Base-by-base conservation (phyloP, 2,888 invertebrate species). In the Scaptomyza cyrtandrae region DNA sequence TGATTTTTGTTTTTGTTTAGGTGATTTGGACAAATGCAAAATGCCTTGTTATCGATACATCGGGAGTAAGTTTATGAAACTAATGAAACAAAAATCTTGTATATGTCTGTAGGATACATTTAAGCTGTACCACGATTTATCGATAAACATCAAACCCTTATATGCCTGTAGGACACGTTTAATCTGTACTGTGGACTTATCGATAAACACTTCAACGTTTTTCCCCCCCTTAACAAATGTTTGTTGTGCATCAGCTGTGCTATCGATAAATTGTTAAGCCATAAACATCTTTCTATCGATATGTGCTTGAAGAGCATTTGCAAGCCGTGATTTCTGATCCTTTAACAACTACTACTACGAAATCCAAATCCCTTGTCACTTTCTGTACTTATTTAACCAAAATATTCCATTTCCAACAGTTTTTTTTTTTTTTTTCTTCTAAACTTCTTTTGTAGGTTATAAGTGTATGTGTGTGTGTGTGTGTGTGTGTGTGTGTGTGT, bases 371-470 rank as follows among this genome's bases (percentile, higher is more conserved):
- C 31, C 1, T 27, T 29, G 9, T 44, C 24, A 24, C 35, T 43
- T 41, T 27, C 49, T 62, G 14, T 10, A 71, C 43, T 59, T 49
- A 56, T 71, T 76, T 53, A 39, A 19, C 33, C 41, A 76, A 71
- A 65, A 71, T 66, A 67, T 14, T 59, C 50, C 33, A 53, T 67
- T 68, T 63, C 16, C 24, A 0, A 48, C 37, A 7, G 1, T 7
- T 7, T 10, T 71, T 29, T 45, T 33, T 53, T 35, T 19, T n/a
- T 14, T 16, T 35, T 19, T n/a, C n/a, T 16, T 16, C 14, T 16
- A 48, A 46, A 37, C 16, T 41, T 4, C 41, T 41, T 41, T 3
- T 57, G 29, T 41, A 14, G 27, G 31, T 5, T 56, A 16, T 44
- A 9, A 43, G 5, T 56, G 16, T 44, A 9, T 39, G 16, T 27